Percentiles rank a stretch among this genome's conserved stretches.
These are phyloP conservation scores for Apteryx mantelli DNA, from an alignment of 2,113 vertebrate species.

Conservation along the genomic window DNA sequence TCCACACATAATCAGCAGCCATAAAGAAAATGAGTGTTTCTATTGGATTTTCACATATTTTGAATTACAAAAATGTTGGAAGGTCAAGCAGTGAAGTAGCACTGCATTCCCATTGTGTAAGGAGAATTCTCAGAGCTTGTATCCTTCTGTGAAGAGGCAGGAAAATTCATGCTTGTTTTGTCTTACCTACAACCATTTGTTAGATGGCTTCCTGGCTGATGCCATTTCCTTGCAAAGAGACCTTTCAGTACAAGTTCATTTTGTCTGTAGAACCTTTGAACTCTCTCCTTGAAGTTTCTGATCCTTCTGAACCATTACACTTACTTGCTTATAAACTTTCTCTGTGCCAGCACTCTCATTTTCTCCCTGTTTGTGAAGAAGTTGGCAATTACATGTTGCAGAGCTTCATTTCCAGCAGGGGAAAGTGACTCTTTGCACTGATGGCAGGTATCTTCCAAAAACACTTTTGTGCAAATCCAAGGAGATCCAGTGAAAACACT, in stretches of 20 bases:
- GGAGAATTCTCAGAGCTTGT: not conserved
- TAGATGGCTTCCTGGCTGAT: rapidly evolving
- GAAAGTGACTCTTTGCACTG: not conserved
- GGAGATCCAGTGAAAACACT: not conserved
- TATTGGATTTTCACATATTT: not conserved
- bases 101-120: not conserved
- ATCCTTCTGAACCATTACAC: not conserved
- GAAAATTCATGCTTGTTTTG: not conserved
- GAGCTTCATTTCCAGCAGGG: not conserved
- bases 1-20: not conserved
- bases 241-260: not conserved
- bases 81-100: not conserved
- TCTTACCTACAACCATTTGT: not conserved
- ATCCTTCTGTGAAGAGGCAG: not conserved
- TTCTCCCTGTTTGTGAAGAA: not conserved
- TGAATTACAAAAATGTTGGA: not conserved
- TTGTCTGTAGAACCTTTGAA: not conserved
- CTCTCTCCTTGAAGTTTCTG: not conserved
- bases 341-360: not conserved
- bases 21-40: not conserved
- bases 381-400: not conserved
- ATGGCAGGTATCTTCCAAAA: not conserved
- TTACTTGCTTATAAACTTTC: not conserved
- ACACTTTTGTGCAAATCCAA: not conserved
- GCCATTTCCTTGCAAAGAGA: not conserved